phyloP scores from a whole-genome alignment of 2,797 vertebrate species.

The Fundulus diaphanus region DNA sequence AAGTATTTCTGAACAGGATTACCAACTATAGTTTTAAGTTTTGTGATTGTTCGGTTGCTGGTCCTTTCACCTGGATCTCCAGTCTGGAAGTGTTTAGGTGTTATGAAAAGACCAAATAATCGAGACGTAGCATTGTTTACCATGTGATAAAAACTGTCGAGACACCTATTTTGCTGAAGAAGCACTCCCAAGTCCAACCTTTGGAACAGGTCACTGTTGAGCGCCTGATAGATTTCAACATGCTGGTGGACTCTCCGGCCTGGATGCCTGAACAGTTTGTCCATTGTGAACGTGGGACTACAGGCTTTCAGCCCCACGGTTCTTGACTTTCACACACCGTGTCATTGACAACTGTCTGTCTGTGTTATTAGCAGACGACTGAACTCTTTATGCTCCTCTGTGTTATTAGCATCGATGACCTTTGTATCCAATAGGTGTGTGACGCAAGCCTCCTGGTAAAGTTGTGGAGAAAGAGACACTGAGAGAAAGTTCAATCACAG shows the following conservation, averaged over 20 bases:
- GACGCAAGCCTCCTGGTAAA: constrained; percentile 55
- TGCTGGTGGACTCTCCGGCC: neutral
- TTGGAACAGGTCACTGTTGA: neutral
- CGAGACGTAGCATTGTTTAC: neutral
- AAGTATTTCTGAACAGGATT: too few relatives aligned
- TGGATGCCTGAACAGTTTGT: neutral
- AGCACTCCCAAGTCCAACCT: neutral
- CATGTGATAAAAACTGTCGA: neutral
- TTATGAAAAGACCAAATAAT: neutral
- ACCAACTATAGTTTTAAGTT: too few relatives aligned
- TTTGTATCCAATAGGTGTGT: constrained; percentile 53
- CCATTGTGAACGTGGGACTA: constrained; percentile 21
- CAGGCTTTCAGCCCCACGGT: constrained; percentile 32
- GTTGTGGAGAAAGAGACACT: constrained; percentile 14
- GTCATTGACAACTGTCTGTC: constrained; percentile 53
- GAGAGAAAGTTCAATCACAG: constrained; percentile 5
- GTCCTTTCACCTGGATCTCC: neutral
- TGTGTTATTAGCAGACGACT: neutral
- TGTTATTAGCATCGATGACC: constrained; percentile 61
- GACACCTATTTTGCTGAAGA: neutral
- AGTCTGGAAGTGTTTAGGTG: neutral
- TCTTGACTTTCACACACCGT: constrained; percentile 53
- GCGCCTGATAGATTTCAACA: neutral
- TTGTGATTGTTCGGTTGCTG: neutral
- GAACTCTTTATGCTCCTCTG: constrained; percentile 37